Evolutionary conservation across 2,113 vertebrate species (phyloP), one percentile per base, ranked within the genome.

Genomic region (Sylvia atricapilla): DNA sequence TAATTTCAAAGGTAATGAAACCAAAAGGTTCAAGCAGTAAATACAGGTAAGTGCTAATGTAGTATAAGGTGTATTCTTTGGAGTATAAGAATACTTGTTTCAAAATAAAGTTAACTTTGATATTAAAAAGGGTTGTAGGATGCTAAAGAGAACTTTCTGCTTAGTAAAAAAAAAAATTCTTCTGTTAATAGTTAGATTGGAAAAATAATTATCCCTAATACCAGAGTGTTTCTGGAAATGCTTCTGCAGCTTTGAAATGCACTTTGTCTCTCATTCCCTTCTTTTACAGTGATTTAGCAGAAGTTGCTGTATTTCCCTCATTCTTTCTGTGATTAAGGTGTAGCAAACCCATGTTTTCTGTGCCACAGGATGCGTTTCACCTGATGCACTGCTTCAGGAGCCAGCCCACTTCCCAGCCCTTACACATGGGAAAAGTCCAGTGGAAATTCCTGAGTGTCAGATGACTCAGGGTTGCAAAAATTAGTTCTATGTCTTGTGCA

Each of bases 381-480:
- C 25, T 33, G 58, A 13, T 23, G 24, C 19, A 3, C 46, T 19
- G 16, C 69, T 44, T 39, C 31, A 7, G 53, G 16, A 60, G 25
- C 47, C 80, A 68, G 21, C 41, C 35, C 1, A 0, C 31, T 72
- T 24, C 33, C 17, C 46, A 31, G 1, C 15, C 46, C 37, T 58
- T 10, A 3, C 0, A 5, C 5, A 0, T 6, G 24, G 27, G 47
- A 68, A 15, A 24, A 35, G 37, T 21, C 31, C 53, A 4, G 0
- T 0, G 1, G 21, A 12, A 87, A 58, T 60, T 3, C 11, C 28
- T 22, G 28, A n/a, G 9, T 53, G 35, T 47, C 20, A 50, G 14
- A 17, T 50, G 14, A 30, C 17, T 78, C 17, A 12, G 16, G 23
- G 27, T 12, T 46, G 14, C 23, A 68, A 67, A 75, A 84, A 28